These are phyloP conservation scores for Himantopus leucocephalus DNA, from an alignment of 2,113 vertebrate genomes.

Conservation along the genomic window DNA sequence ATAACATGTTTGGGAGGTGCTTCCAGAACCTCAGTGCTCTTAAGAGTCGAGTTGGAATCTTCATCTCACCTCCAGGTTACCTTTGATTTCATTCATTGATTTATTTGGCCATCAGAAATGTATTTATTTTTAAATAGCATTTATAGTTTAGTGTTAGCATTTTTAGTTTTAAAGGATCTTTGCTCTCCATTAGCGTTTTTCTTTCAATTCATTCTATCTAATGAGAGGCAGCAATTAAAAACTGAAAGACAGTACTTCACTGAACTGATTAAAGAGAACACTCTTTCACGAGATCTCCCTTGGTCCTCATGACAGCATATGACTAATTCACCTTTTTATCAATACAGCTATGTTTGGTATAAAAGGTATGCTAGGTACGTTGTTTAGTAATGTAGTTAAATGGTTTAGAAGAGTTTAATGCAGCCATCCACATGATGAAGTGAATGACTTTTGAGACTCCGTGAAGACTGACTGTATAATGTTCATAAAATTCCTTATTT, in stretches of 20 bases:
- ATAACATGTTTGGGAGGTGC: not conserved
- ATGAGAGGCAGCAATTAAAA: not conserved
- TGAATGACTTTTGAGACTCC: not conserved
- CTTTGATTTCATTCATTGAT: not conserved
- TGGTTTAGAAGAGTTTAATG: not conserved
- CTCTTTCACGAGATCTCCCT: not conserved
- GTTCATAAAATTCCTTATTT: constrained; percentile 10
- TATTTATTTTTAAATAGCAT: not conserved
- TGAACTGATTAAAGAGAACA: not conserved
- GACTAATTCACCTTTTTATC: not conserved
- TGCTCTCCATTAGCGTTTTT: not conserved
- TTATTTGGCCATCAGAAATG: not conserved
- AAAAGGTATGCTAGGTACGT: not conserved
- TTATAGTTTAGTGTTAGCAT: not conserved
- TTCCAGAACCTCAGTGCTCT: not conserved
- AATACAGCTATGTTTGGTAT: not conserved
- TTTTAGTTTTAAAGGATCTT: not conserved
- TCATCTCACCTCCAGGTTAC: not conserved
- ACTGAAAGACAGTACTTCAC: not conserved
- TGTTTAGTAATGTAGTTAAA: not conserved
- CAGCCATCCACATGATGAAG: not conserved
- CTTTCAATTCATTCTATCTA: not conserved
- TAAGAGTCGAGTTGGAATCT: not conserved
- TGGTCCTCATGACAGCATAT: not conserved
- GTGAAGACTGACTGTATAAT: not conserved